phyloP scores from a whole-genome alignment of 2,113 vertebrate genomes.

The Picathartes gymnocephalus region DNA sequence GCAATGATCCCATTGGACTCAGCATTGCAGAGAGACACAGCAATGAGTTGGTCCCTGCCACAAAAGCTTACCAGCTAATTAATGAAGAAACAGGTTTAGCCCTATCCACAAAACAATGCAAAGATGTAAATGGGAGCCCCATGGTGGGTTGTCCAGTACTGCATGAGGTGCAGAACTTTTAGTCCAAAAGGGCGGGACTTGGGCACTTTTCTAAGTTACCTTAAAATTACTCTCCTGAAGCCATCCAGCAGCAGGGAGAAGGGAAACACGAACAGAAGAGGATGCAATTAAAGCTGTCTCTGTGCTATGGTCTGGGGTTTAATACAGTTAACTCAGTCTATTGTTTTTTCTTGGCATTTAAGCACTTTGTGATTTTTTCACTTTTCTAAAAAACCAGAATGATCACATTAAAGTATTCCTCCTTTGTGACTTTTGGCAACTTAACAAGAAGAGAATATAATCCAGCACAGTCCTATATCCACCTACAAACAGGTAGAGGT shows the following conservation, averaged over 20 bases:
- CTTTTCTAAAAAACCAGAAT: not conserved
- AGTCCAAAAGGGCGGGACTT: not conserved
- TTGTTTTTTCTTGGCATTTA: not conserved
- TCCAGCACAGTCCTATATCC: not conserved
- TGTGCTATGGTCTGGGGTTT: not conserved
- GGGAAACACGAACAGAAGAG: not conserved
- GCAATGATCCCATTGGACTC: slow-evolving; percentile 13
- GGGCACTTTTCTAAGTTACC: not conserved
- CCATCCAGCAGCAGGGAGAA: not conserved
- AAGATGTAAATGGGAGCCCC: not conserved
- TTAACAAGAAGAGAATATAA: not conserved
- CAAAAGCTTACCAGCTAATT: slow-evolving; percentile 41
- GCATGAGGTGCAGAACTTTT: not conserved
- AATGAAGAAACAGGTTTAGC: slow-evolving; percentile 10
- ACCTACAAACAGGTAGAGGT: not conserved
- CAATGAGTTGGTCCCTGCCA: not conserved
- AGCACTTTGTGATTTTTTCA: not conserved
- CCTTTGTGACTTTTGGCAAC: not conserved
- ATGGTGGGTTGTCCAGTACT: not conserved
- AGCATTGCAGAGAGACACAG: not conserved
- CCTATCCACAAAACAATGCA: not conserved
- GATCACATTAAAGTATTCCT: not conserved
- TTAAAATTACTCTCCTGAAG: not conserved
- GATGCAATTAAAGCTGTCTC: not conserved
- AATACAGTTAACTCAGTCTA: not conserved